Evolutionary conservation across 2,797 vertebrate species (phyloP), one percentile per base, ranked within the genome.

Genomic region (Chrysolophus pictus): DNA sequence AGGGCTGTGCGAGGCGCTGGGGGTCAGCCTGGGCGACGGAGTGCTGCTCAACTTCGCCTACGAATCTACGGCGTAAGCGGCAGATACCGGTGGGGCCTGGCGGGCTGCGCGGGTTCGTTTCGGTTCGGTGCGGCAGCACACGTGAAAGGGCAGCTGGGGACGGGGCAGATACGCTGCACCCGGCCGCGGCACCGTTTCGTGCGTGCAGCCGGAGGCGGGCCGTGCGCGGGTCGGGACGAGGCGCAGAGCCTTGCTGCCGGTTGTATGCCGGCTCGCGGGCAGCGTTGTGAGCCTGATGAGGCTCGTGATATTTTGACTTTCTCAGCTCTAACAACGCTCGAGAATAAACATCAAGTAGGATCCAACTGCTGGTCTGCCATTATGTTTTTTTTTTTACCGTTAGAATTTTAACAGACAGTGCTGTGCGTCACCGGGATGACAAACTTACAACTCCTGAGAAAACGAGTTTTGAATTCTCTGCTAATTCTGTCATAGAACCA

Each of bases 41-140:
- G n/a, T 99, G 46, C 90, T 99, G 12, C 95, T 99, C 18, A 99
- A 99, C 97, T 98, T 99, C 41, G 98, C 98, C 91, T 99, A 99
- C 39, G 99, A 99, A 97, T 96, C 98, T 31, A 97, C 98, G 1
- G 99, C 98, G 99, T 99, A 97, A 96, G 99, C 98, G 87, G 23
- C 22, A 4, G 29, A n/a, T 46, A 22, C 65, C 67, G 14, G 51
- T 8, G 0, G 14, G 14, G 8, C 11, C 11, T 4, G 23, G 6
- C 35, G 11, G 29, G 11, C 0, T 6, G 9, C 3, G 11, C 3
- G 3, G 60, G 5, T 28, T 18, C 0, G 0, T 14, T 41, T 5
- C 6, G 8, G 41, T 5, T 26, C 8, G 0, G 11, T 0, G 1
- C 11, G 37, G 28, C 9, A 62, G 21, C 22, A 10, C 0, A 1